These are phyloP conservation scores for Caligus rogercresseyi DNA, from an alignment of 1,140 invertebrate species.

Conservation along the genomic window DNA sequence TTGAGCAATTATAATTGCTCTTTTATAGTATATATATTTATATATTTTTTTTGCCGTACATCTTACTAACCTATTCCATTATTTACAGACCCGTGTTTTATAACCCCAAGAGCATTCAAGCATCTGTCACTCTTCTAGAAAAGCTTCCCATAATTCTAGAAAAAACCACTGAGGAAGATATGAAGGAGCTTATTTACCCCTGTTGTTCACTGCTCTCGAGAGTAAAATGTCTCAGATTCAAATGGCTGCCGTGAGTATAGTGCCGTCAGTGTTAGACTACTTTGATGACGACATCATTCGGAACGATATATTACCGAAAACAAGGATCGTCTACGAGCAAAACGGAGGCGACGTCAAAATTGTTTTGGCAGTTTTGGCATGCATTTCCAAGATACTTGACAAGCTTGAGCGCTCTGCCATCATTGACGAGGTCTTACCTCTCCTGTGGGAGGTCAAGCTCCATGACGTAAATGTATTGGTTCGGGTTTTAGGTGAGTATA, in stretches of 20 bases:
- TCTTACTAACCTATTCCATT: no score
- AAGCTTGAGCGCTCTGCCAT: slow-evolving; percentile 71
- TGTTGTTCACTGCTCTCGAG: slow-evolving; percentile 74
- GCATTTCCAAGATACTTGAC: slow-evolving; percentile 44
- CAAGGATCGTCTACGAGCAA: slow-evolving; percentile 68
- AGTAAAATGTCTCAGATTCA: slow-evolving; percentile 79
- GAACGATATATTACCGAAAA: slow-evolving; percentile 63
- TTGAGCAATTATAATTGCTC: no score
- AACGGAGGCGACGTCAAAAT: slow-evolving; percentile 57
- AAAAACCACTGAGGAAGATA: slow-evolving; percentile 62
- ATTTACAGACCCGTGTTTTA: slow-evolving; percentile 48
- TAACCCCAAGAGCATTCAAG: slow-evolving; percentile 68
- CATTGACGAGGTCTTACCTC: slow-evolving; percentile 73
- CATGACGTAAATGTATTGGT: slow-evolving; percentile 50
- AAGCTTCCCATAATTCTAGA: slow-evolving; percentile 75
- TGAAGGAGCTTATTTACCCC: slow-evolving; percentile 62
- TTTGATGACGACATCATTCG: slow-evolving; percentile 63
- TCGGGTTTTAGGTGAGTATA: slow-evolving; percentile 31
- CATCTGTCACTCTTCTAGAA: slow-evolving; percentile 71
- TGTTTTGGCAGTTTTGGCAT: slow-evolving; percentile 51
- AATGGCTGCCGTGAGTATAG: slow-evolving; percentile 72
- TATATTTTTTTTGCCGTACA: no score
- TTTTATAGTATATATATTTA: no score
- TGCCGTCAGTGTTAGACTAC: slow-evolving; percentile 64
- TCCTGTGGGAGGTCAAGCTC: slow-evolving; percentile 66